These are phyloP conservation scores for Acanthacorydalis orientalis DNA, from an alignment of 2,888 invertebrate species.

Conservation along the genomic window DNA sequence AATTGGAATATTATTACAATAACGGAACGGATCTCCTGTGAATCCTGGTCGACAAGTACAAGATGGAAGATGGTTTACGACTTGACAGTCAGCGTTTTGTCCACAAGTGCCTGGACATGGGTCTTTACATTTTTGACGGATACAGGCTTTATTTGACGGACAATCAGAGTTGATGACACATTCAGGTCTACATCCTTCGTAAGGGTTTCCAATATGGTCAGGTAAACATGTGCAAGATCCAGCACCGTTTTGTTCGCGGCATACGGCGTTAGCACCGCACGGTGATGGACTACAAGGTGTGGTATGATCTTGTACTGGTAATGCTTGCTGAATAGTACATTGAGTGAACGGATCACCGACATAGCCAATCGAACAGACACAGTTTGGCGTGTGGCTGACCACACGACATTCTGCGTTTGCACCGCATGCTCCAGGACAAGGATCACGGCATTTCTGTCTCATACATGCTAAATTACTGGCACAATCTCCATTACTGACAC, in stretches of 20 bases:
- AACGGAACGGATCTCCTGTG: constrained; percentile 31
- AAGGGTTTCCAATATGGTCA: constrained; percentile 52
- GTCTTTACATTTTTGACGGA: constrained; percentile 49
- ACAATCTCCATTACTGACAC: constrained; percentile 27
- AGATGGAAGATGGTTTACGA: constrained; percentile 45
- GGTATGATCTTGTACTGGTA: constrained; percentile 26
- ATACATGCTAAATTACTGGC: constrained; percentile 28
- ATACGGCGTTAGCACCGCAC: constrained; percentile 41
- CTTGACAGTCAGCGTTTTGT: constrained; percentile 45
- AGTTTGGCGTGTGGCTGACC: constrained; percentile 33
- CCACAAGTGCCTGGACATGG: constrained; percentile 58
- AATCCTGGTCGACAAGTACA: constrained; percentile 42
- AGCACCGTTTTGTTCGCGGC: constrained; percentile 42
- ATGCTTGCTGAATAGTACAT: constrained; percentile 32
- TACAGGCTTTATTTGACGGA: constrained; percentile 44
- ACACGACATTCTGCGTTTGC: constrained; percentile 30
- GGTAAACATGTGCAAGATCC: constrained; percentile 47
- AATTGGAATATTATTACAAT: constrained; percentile 17
- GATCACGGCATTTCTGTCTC: constrained; percentile 32
- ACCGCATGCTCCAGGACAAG: constrained; percentile 33
- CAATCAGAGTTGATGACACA: constrained; percentile 50
- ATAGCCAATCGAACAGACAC: constrained; percentile 41
- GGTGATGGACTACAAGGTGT: constrained; percentile 52
- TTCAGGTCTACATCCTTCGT: constrained; percentile 52
- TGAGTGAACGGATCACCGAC: constrained; percentile 56